Conservation (phyloP, 2,888 invertebrate species). For the Taphrorychus bicolor region DNA sequence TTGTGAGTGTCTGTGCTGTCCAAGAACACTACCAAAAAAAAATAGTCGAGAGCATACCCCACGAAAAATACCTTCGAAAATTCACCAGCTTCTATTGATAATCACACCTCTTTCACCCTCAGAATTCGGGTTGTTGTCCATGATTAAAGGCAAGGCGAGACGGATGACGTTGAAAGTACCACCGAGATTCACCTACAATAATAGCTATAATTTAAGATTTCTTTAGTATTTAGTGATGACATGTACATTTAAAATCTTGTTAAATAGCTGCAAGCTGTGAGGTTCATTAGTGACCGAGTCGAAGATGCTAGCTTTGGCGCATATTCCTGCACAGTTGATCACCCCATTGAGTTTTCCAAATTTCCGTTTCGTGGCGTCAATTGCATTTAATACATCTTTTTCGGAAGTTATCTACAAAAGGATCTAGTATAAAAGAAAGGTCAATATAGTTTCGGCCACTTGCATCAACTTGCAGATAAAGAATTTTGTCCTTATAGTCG, state of each 20-base stretch:
- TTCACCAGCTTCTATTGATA: conserved; percentile 35
- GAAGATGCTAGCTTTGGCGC: conserved; percentile 3
- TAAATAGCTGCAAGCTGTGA: conserved; percentile 26
- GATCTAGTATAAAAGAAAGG: neutral
- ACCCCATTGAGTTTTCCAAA: conserved; percentile 38
- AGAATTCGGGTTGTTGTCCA: conserved; percentile 19
- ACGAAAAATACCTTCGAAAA: neutral
- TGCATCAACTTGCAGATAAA: conserved; percentile 33
- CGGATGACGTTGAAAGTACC: conserved; percentile 36
- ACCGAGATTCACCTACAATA: conserved; percentile 28
- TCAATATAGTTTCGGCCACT: neutral
- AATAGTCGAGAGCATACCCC: neutral
- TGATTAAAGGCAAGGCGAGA: conserved; percentile 19
- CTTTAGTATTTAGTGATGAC: neutral
- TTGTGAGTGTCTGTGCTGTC: neutral
- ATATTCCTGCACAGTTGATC: conserved; percentile 30
- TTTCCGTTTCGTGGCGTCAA: conserved; percentile 27
- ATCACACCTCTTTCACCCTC: conserved; percentile 30
- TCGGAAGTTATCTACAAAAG: conserved; percentile 29
- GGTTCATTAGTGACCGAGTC: conserved; percentile 19
- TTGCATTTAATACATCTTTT: conserved; percentile 33
- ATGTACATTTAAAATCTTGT: conserved; percentile 22
- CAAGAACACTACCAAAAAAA: neutral
- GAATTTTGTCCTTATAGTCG: conserved; percentile 12
- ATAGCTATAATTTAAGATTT: neutral